Conservation (phyloP, 2,797 vertebrate species). For the Crax fasciolata region DNA sequence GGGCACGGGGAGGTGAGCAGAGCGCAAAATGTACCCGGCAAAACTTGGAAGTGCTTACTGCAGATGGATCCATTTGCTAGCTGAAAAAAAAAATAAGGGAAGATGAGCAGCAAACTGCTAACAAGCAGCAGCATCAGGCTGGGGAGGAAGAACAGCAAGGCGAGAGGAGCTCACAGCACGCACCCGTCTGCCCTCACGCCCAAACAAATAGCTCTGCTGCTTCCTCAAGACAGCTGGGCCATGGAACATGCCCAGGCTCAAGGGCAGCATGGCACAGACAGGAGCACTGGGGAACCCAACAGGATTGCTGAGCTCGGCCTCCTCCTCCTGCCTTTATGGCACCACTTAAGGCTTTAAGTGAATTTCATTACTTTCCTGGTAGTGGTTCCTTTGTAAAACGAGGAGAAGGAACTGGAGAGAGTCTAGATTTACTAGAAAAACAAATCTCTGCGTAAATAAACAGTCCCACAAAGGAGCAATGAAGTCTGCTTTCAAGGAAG, state of each 20-base stretch:
- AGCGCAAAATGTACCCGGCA: fast-evolving
- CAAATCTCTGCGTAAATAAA: slow-evolving; percentile 11
- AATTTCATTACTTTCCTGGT: not conserved
- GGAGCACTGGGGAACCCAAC: not conserved
- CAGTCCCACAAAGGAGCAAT: not conserved
- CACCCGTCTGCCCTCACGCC: not conserved
- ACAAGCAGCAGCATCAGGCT: not conserved
- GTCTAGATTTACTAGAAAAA: slow-evolving; percentile 7
- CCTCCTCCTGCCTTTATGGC: not conserved
- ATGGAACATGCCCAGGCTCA: not conserved
- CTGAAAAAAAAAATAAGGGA: not conserved
- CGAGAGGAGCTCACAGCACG: not conserved
- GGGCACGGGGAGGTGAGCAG: fast-evolving
- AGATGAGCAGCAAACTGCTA: not conserved
- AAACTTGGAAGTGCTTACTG: not conserved
- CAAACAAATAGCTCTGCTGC: not conserved
- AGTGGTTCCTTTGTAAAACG: not conserved
- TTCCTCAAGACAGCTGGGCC: not conserved
- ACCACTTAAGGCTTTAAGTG: not conserved
- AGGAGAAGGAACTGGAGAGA: not conserved
- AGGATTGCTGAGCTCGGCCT: not conserved
- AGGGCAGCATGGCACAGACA: not conserved
- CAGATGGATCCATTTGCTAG: not conserved
- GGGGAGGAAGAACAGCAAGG: not conserved
- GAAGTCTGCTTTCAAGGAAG: slow-evolving; percentile 56